phyloP scores from a whole-genome alignment of 2,797 vertebrate genomes.

The Sebastiscus tertius region DNA sequence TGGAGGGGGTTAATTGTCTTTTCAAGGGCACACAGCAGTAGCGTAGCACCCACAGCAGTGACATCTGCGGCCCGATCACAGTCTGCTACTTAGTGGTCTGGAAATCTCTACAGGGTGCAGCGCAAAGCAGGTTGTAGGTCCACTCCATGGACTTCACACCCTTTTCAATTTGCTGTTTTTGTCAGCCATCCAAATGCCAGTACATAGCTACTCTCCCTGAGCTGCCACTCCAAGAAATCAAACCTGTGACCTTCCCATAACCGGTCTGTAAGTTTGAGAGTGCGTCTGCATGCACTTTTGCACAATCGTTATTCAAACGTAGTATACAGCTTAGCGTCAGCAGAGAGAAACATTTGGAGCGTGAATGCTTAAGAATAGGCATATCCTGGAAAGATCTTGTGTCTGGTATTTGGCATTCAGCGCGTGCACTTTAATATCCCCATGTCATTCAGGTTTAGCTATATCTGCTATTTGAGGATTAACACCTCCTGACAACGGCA shows the following conservation, averaged over 20 bases:
- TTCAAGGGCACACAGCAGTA: slow-evolving; percentile 34
- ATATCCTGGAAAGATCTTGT: slow-evolving; percentile 44
- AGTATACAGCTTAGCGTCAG: slow-evolving; percentile 5
- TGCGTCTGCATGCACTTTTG: background rate
- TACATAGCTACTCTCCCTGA: background rate
- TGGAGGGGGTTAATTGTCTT: slow-evolving; percentile 20
- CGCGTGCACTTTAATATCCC: slow-evolving; percentile 54
- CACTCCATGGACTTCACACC: slow-evolving; percentile 1
- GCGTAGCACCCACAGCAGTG: background rate
- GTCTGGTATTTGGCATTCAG: slow-evolving; percentile 60
- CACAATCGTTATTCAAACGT: slow-evolving; percentile 15
- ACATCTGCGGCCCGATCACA: background rate
- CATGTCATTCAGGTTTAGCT: slow-evolving; percentile 68
- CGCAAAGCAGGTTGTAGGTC: background rate
- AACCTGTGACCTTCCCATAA: background rate
- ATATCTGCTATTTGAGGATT: slow-evolving; percentile 71
- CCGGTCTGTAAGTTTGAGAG: background rate
- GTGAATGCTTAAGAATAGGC: slow-evolving; percentile 28
- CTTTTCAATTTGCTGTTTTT: slow-evolving; percentile 16
- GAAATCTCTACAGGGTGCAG: slow-evolving; percentile 5
- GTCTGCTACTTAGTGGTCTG: background rate
- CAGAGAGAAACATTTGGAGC: slow-evolving; percentile 20
- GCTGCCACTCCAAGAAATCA: background rate
- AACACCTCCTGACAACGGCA: slow-evolving; percentile 69
- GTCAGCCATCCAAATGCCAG: background rate